Conservation (phyloP, 2,888 invertebrate genomes). For the Rhagium mordax region DNA sequence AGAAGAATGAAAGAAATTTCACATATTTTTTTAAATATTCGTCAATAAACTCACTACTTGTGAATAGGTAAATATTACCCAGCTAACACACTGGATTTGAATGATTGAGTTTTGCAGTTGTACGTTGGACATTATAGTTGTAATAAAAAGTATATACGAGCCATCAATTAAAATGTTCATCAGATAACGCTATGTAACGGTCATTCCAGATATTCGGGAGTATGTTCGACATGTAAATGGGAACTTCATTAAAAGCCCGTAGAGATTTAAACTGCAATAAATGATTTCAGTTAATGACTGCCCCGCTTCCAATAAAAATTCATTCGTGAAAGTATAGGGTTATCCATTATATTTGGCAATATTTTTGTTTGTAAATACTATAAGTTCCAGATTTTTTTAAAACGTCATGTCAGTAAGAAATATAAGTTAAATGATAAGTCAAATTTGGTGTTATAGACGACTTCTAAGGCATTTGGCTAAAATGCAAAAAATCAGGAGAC, state of each 20-base stretch:
- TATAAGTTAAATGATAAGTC: too few species aligned
- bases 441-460: too few species aligned
- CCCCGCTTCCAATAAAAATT: not conserved
- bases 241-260: conserved; percentile 20
- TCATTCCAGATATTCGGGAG: conserved; percentile 14
- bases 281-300: conserved; percentile 20
- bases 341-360: too few species aligned
- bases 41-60: not conserved
- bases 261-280: conserved; percentile 26
- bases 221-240: conserved; percentile 17
- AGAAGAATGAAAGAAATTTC: not conserved
- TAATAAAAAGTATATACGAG: conserved; percentile 27
- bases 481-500: too few species aligned
- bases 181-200: conserved; percentile 13
- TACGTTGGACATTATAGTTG: not conserved
- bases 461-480: too few species aligned
- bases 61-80: not conserved
- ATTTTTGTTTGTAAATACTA: too few species aligned
- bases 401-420: too few species aligned
- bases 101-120: conserved; percentile 18
- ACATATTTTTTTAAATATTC: not conserved
- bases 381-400: too few species aligned
- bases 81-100: not conserved
- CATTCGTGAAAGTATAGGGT: too few species aligned
- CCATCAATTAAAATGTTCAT: conserved; percentile 21